A percentile compares a stretch with the other conserved stretches of the same genome.
phyloP scores from a whole-genome alignment of 1,140 invertebrate genomes.

The Paraescarpia echinospica region DNA sequence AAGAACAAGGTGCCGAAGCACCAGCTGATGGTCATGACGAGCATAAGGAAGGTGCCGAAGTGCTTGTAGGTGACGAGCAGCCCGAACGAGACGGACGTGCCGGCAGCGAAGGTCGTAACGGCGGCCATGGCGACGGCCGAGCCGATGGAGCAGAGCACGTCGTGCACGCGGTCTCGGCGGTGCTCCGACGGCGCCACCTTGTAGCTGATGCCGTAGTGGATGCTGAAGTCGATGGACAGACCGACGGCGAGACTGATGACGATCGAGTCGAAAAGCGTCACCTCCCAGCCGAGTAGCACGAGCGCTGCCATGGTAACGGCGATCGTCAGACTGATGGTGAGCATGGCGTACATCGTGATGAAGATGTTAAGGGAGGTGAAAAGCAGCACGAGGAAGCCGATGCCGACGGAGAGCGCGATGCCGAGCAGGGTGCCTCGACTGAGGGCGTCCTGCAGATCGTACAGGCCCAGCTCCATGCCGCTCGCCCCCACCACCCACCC shows the following conservation, averaged over 20 bases:
- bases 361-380: constrained; percentile 82
- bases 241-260: constrained; percentile 93
- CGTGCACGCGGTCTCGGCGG: constrained; percentile 49
- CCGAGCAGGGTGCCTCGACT: constrained; percentile 79
- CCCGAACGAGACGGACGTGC: constrained; percentile 84
- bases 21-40: constrained; percentile 90
- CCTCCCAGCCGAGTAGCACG: constrained; percentile 86
- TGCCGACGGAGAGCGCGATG: constrained; percentile 75
- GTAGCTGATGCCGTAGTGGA: constrained; percentile 91
- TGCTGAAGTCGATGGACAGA: constrained; percentile 91
- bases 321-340: constrained; percentile 83
- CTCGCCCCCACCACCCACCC: constrained; percentile 88
- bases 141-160: constrained; percentile 73
- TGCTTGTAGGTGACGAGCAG: constrained; percentile 89
- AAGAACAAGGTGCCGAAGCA: constrained; percentile 92
- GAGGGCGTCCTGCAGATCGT: constrained; percentile 84
- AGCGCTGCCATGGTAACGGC: constrained; percentile 81
- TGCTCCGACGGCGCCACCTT: constrained; percentile 61
- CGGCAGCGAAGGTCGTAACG: constrained; percentile 86
- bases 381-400: constrained; percentile 79
- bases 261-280: constrained; percentile 93
- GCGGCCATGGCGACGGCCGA: constrained; percentile 91
- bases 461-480: constrained; percentile 84
- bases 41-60: constrained; percentile 88
- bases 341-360: constrained; percentile 80